Base-by-base conservation (phyloP, 2,888 invertebrate genomes). In the Entomobrya multifasciata region DNA sequence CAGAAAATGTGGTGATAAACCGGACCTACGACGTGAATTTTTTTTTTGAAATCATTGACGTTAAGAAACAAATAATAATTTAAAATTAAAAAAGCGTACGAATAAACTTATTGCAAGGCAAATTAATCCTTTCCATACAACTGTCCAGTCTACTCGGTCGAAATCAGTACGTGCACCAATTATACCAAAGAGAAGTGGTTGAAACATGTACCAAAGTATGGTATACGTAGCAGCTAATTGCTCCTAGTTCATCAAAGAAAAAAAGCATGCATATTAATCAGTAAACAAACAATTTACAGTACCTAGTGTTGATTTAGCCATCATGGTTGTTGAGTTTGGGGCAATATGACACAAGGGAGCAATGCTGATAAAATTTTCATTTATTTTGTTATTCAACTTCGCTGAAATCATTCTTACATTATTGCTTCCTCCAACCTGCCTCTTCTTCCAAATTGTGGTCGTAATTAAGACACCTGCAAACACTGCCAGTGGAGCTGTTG, bases 181-280 rank as follows among this genome's bases (percentile, higher is more conserved):
- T 10, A 91, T 91, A 5, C 88, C 88, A 76, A 91, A 91, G 4
- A 91, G 84, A 0, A 91, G 70, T 10, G 91, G 90, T 87, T 91
- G 90, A 27, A 90, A 90, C 8, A 90, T 22, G 47, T 77, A 90
- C 91, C 90, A 90, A 3, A 88, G 41, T 15, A 84, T 44, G n/a
- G 87, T 87, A 17, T 79, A 88, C 22, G 74, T 41, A 47, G 74
- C 81, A 47, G 55, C 72, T 15, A 89, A 70, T 70, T 87, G 77
- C 11, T 88, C 88, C 87, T 89, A 65, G n/a, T n/a, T n/a, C n/a
- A n/a, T n/a, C n/a, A n/a, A n/a, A n/a, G n/a, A n/a, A n/a, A n/a
- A n/a, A n/a, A 20, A 70, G 44, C 11, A 22, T 17, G 13, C 36
- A 36, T 47, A 11, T 2, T 55, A 55, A 22, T 55, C 17, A 55